phyloP scores from a whole-genome alignment of 2,888 invertebrate genomes.

The Rhogogaster chlorosoma region DNA sequence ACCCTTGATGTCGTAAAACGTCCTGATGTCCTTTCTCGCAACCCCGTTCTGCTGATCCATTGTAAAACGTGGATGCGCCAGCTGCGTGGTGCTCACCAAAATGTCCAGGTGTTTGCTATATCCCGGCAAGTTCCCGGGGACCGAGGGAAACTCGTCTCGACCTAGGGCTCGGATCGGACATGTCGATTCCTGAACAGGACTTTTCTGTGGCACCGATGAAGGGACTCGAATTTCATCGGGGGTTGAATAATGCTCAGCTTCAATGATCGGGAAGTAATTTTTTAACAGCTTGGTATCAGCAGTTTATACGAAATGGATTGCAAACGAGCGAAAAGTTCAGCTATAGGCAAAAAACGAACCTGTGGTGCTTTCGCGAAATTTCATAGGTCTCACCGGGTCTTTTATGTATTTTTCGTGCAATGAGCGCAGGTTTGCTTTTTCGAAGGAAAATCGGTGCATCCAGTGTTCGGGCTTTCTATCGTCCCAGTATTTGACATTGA shows the following conservation, averaged over 20 bases:
- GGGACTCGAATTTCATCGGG: slow-evolving; percentile 47
- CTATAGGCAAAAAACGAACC: slow-evolving; percentile 49
- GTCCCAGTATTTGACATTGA: slow-evolving; percentile 49
- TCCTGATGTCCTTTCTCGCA: slow-evolving; percentile 74
- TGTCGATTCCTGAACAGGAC: slow-evolving; percentile 56
- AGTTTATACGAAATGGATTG: background rate
- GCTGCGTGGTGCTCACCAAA: slow-evolving; percentile 74
- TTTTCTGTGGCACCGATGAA: slow-evolving; percentile 33
- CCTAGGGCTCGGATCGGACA: slow-evolving; percentile 68
- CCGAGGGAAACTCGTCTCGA: slow-evolving; percentile 74
- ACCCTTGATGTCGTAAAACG: slow-evolving; percentile 72
- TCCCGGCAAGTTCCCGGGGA: slow-evolving; percentile 72
- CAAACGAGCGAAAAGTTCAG: background rate
- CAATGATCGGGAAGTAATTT: background rate
- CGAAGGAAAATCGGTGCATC: slow-evolving; percentile 52
- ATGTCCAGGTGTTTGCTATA: slow-evolving; percentile 63
- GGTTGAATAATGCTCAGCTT: background rate
- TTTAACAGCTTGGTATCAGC: background rate
- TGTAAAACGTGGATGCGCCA: slow-evolving; percentile 70
- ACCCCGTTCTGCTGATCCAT: slow-evolving; percentile 68
- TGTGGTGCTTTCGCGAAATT: slow-evolving; percentile 50
- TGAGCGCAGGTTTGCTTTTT: slow-evolving; percentile 53
- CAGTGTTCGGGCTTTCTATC: slow-evolving; percentile 47
- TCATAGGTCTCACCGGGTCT: slow-evolving; percentile 56
- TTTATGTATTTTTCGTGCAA: slow-evolving; percentile 58